phyloP scores from a whole-genome alignment of 2,888 invertebrate species.

The Tetragonisca angustula region DNA sequence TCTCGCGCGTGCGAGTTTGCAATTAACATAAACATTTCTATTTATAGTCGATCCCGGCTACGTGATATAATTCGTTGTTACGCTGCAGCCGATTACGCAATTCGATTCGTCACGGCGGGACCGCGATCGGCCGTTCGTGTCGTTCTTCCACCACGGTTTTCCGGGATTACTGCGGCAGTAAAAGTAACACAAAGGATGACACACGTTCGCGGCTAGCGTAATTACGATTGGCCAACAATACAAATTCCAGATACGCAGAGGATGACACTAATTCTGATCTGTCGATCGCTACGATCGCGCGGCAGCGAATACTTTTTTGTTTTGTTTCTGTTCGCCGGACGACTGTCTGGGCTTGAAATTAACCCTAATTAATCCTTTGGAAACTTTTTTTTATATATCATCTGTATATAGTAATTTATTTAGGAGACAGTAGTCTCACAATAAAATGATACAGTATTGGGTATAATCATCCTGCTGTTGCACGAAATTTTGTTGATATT shows the following conservation, averaged over 20 bases:
- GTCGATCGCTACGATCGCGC: neutral
- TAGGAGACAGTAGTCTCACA: too few species aligned
- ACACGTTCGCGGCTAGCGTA: slow-evolving; percentile 1
- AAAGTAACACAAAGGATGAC: slow-evolving; percentile 24
- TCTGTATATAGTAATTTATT: too few species aligned
- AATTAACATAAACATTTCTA: slow-evolving; percentile 18
- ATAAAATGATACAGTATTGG: too few species aligned
- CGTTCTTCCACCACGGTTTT: slow-evolving; percentile 7
- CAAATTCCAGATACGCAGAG: slow-evolving; percentile 14
- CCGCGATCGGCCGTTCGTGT: neutral
- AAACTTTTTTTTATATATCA: too few species aligned
- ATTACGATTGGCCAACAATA: slow-evolving; percentile 30
- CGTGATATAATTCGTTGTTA: slow-evolving; percentile 49
- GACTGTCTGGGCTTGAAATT: too few species aligned
- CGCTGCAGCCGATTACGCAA: slow-evolving; percentile 16
- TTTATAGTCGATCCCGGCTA: slow-evolving; percentile 37
- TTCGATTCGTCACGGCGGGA: slow-evolving; percentile 12
- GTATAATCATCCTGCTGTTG: too few species aligned
- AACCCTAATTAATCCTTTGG: too few species aligned
- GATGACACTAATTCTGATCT: neutral
- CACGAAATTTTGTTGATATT: too few species aligned
- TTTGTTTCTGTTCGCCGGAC: too few species aligned
- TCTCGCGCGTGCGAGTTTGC: too few species aligned
- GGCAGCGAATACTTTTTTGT: neutral
- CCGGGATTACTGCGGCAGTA: slow-evolving; percentile 14